Conservation (phyloP, 2,797 vertebrate genomes). For the Argya squamiceps region DNA sequence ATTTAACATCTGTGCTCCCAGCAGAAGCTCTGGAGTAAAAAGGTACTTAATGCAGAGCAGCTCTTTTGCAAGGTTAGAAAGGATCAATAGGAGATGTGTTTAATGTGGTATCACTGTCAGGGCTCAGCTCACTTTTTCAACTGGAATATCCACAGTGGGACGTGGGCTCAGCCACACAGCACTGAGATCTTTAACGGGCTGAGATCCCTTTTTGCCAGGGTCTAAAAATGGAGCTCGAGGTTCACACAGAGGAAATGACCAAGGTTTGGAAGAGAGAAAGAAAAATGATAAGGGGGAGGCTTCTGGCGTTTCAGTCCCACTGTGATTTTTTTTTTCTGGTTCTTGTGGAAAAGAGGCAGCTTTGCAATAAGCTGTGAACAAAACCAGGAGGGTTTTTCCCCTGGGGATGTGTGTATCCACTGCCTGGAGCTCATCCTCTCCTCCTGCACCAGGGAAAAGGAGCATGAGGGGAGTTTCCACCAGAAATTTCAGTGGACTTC, state of each 20-base stretch:
- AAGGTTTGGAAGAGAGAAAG: neutral
- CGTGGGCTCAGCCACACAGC: conserved; percentile 50
- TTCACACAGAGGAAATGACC: neutral
- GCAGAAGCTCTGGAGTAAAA: conserved; percentile 71
- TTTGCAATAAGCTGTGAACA: neutral
- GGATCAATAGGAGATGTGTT: conserved; percentile 82
- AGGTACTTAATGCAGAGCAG: conserved; percentile 75
- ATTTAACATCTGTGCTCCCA: conserved; percentile 78
- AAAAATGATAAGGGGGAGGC: neutral
- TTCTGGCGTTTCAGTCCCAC: conserved; percentile 12
- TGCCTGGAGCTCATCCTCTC: neutral
- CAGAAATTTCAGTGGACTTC: neutral
- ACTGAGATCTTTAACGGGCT: conserved; percentile 46
- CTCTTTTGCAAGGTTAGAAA: conserved; percentile 79
- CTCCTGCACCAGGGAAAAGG: neutral
- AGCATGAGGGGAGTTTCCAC: neutral
- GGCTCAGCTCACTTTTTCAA: conserved; percentile 74
- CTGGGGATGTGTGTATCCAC: neutral
- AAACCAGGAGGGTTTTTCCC: neutral
- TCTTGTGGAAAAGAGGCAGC: neutral
- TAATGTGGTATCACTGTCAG: conserved; percentile 79
- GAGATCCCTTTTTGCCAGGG: neutral
- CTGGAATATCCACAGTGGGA: conserved; percentile 70
- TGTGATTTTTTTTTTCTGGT: neutral
- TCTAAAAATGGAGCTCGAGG: conserved; percentile 18